Conservation (phyloP, 2,888 invertebrate genomes). For the Hyposoter didymator region DNA sequence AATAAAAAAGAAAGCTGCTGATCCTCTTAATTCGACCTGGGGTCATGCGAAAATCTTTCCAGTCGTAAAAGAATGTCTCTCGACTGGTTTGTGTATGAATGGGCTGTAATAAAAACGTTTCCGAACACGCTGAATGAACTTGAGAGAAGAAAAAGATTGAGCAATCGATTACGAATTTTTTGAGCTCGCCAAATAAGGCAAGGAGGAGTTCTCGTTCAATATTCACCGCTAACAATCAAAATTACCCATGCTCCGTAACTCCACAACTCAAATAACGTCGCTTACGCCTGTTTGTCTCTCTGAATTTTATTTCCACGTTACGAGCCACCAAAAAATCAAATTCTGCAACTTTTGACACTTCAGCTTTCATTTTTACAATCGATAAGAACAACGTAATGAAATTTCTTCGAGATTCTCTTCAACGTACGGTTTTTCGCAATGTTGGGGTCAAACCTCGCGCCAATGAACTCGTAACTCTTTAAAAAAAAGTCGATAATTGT, state of each 20-base stretch:
- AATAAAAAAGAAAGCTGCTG: neutral
- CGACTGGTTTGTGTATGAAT: neutral
- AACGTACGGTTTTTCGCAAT: neutral
- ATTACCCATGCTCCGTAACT: neutral
- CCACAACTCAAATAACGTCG: neutral
- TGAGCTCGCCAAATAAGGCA: constrained; percentile 10
- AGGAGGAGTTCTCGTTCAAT: constrained; percentile 2
- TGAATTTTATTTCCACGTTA: neutral
- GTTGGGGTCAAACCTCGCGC: neutral
- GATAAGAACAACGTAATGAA: neutral
- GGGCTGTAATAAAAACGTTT: neutral
- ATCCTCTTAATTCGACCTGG: neutral
- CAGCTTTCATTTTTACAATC: neutral
- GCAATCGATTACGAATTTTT: constrained; percentile 5
- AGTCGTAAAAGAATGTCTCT: neutral
- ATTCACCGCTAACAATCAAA: neutral
- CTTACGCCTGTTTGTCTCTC: neutral
- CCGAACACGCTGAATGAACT: constrained; percentile 17
- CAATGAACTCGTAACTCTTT: neutral
- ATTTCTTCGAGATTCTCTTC: neutral
- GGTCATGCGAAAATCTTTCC: constrained; percentile 8
- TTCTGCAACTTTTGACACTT: neutral
- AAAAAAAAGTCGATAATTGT: neutral
- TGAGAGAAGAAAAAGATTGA: neutral
- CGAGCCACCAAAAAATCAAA: neutral